phyloP scores from a whole-genome alignment of 2,113 vertebrate species.

The Silurus meridionalis region DNA sequence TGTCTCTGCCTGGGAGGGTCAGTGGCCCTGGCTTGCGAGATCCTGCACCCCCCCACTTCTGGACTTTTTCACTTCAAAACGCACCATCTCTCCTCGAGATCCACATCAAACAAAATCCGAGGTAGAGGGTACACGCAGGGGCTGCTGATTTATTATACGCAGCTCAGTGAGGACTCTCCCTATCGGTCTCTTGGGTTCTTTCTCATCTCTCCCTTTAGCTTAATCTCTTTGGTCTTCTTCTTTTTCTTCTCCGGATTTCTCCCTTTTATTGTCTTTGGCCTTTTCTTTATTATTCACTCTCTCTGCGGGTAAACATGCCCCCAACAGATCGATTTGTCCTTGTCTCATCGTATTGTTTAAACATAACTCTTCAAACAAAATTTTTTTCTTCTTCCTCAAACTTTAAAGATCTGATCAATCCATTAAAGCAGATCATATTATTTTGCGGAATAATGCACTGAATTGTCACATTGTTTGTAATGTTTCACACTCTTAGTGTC shows the following conservation, averaged over 20 bases:
- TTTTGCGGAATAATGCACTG: constrained; percentile 11
- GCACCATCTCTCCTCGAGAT: constrained; percentile 83
- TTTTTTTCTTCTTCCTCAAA: neutral
- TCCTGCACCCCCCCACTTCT: constrained; percentile 88
- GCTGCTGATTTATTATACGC: constrained; percentile 91
- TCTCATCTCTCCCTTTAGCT: constrained; percentile 34
- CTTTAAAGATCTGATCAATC: constrained; percentile 27
- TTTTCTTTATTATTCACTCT: constrained; percentile 39
- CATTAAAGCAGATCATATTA: neutral
- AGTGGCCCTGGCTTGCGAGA: constrained; percentile 84
- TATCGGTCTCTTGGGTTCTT: constrained; percentile 29
- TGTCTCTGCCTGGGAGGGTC: constrained; percentile 89
- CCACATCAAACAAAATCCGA: constrained; percentile 91
- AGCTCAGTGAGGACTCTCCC: constrained; percentile 73
- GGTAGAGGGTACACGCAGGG: constrained; percentile 80
- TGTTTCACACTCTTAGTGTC: no score
- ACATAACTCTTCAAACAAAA: neutral
- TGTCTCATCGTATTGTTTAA: constrained; percentile 26
- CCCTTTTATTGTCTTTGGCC: constrained; percentile 36
- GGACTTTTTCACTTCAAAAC: constrained; percentile 99
- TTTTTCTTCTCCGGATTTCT: neutral
- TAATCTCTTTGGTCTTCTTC: constrained; percentile 16
- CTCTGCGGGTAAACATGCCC: constrained; percentile 33
- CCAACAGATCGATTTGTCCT: constrained; percentile 33
- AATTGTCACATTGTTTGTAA: neutral